Base-by-base conservation (phyloP, 2,113 vertebrate species). In the Lamprotornis superbus region DNA sequence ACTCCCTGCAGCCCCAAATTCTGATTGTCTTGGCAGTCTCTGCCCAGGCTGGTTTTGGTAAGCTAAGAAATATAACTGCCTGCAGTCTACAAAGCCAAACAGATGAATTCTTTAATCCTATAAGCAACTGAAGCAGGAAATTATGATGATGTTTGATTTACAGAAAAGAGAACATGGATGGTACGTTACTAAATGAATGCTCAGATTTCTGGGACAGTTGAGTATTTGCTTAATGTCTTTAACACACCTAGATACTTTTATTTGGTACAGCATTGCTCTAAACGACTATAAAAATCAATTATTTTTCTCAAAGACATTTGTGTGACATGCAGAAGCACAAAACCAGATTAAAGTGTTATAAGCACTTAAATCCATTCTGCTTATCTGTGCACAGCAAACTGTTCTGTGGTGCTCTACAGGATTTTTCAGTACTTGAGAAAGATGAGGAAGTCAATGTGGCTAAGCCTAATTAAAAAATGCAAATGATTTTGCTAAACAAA, bases 381-480 rank as follows among this genome's bases (percentile, higher is more conserved):
- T 94, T 91, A 85, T 96, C 93, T 93, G 25, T 67, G 59, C 35
- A 39, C 27, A 63, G 83, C 60, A 87, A 87, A 84, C 40, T 68
- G 35, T 52, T 94, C 80, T 69, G 7, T 65, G 55, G 39, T 61
- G 57, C 70, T 94, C 21, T 52, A 67, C 21, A 50, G 59, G 39
- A 60, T 78, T 86, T 95, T 86, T 74, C 31, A 53, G 73, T 63
- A 19, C 44, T 94, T 81, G 28, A 78, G 49, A 89, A 69, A 74
- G 69, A 83, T 33, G 37, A 89, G 6, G 71, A 89, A 90, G 46
- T 75, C 83, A 94, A 84, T 71, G 57, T n/a, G 67, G 59, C 49
- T 76, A 89, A 92, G 39, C 63, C 61, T 77, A 87, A 92, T 93
- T 87, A 79, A 85, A 93, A 95, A 90, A 92, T 70, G 70, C 57